Evolutionary conservation across 37 sponge, comb jelly and placozoan genomes (phyloP).

Genomic region (Oopsacas minuta): DNA sequence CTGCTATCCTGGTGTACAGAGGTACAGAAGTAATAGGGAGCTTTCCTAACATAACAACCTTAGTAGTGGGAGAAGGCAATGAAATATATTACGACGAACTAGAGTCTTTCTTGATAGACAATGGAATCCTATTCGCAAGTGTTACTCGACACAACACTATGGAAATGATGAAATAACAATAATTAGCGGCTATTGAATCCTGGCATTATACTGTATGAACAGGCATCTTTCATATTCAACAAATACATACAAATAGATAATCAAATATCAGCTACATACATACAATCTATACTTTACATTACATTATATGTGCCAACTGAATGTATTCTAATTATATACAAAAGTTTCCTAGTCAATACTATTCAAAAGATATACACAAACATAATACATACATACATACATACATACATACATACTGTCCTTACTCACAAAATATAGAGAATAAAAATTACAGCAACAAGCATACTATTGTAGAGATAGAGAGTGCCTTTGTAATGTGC

Average conservation of each 20-base stretch:
- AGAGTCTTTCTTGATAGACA: background rate
- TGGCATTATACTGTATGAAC: background rate
- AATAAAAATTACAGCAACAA: conserved; percentile 11
- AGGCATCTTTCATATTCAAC: conserved; percentile 14
- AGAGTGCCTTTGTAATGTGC: background rate
- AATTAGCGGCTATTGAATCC: background rate
- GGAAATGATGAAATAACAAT: background rate
- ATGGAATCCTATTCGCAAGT: background rate
- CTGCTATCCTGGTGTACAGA: background rate
- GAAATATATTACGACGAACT: background rate
- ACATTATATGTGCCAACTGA: too few relatives aligned
- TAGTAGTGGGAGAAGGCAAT: background rate
- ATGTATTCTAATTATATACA: too few relatives aligned
- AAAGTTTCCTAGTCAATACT: too few relatives aligned
- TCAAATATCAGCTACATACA: background rate
- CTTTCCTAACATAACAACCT: background rate
- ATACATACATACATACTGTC: background rate
- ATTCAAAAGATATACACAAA: too few relatives aligned
- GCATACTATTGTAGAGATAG: conserved; percentile 5
- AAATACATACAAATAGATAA: background rate
- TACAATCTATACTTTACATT: background rate
- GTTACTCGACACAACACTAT: background rate
- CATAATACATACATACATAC: background rate
- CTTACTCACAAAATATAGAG: background rate
- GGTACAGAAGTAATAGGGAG: background rate